Conservation (phyloP, 2,113 vertebrate species). For the human region DNA sequence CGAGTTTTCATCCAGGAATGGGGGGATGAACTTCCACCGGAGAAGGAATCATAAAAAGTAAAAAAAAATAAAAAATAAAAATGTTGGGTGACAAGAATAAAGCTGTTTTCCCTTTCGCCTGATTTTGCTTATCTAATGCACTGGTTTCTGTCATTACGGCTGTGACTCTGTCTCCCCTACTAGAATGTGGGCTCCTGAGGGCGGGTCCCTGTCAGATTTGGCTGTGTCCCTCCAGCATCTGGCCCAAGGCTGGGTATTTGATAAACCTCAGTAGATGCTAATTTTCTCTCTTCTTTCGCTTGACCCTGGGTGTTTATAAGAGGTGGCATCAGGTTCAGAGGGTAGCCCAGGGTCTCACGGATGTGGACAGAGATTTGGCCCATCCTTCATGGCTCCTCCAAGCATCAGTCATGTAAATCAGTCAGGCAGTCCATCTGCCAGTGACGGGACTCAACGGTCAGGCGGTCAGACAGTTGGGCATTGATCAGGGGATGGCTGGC, state of each 20-base stretch:
- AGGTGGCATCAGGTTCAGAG: not conserved
- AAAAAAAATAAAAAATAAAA: too few relatives aligned
- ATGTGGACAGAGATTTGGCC: not conserved
- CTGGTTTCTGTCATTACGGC: not conserved
- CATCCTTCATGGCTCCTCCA: not conserved
- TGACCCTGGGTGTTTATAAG: not conserved
- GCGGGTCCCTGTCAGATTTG: not conserved
- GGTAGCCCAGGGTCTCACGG: not conserved
- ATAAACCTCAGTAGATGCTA: not conserved
- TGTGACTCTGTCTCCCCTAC: not conserved
- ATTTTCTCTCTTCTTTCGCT: not conserved
- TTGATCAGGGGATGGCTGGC: not conserved
- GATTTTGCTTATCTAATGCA: accelerated
- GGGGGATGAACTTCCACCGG: not conserved
- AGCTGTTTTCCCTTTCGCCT: accelerated
- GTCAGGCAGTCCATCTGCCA: not conserved
- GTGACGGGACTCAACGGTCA: not conserved
- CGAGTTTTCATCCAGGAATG: accelerated
- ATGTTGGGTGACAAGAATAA: accelerated
- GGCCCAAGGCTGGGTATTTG: not conserved
- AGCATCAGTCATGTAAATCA: not conserved
- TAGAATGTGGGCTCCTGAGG: not conserved
- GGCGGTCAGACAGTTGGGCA: not conserved
- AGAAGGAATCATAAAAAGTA: accelerated
- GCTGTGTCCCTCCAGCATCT: not conserved